Base-by-base conservation (phyloP, 1,140 invertebrate species). In the Polypedilum pembai region DNA sequence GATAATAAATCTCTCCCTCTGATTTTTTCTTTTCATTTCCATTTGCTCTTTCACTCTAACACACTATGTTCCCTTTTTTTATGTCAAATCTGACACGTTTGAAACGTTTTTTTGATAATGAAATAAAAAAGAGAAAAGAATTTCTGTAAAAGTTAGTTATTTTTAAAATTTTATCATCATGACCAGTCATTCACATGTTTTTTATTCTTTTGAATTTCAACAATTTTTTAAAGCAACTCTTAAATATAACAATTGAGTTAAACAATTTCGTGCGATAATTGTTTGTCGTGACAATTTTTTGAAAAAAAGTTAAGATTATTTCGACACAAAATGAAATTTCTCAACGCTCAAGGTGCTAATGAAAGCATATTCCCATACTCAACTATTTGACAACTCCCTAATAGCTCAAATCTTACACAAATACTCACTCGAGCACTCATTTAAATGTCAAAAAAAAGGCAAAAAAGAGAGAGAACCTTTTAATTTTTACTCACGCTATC, bases 1-100 rank as follows among this genome's bases (percentile, higher is more conserved):
- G 17, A 69, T 69, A 69, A 69, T 69, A 69, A 69, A 69, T 69
- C 65, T 69, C 65, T 21, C 17, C 65, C 17, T 18, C 15, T 56
- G 12, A 56, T 1, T 33, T 33, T 33, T 33, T n/a, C n/a, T 56
- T n/a, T 56, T 56, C 45, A 56, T 56, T 56, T 12, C 5, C 5
- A 3, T 33, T 33, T 33, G 24, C 24, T 33, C 24, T 33, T 33
- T 33, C 24, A 33, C 24, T 33, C 24, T 33, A 33, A 33, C 24
- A 33, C 24, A 33, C 24, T 33, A 33, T 33, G 5, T 33, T 56
- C 45, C 45, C n/a, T 56, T n/a, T 56, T 45, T 56, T 56, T 15
- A 56, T 56, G 45, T 56, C 45, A 56, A n/a, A 56, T 15, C 45
- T 56, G 45, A 56, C 45, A 56, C 45, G 45, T 15, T 56, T 56